phyloP scores from a whole-genome alignment of 2,797 vertebrate species.

The Kryptolebias ocellatus region DNA sequence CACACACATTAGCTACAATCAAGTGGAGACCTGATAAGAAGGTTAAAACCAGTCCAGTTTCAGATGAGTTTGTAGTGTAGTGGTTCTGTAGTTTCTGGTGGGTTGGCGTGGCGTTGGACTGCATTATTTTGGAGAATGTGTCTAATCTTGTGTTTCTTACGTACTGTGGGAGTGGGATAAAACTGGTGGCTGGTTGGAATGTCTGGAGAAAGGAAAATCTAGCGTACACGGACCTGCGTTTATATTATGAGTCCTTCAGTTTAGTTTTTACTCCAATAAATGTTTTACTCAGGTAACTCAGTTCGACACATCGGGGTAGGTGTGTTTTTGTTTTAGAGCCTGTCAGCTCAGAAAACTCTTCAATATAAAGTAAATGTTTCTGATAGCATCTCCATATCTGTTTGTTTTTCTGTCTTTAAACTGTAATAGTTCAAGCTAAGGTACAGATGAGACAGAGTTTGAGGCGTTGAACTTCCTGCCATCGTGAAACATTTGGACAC shows the following conservation, averaged over 20 bases:
- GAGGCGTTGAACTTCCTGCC: neutral
- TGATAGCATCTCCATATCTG: neutral
- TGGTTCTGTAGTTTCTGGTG: slow-evolving; percentile 9
- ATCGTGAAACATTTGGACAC: neutral
- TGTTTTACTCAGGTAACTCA: slow-evolving; percentile 67
- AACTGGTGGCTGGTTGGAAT: neutral
- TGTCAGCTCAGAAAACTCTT: slow-evolving; percentile 16
- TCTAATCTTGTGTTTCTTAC: slow-evolving; percentile 1
- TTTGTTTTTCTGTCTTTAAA: neutral
- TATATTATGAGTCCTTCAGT: slow-evolving; percentile 12
- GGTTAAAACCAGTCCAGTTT: neutral
- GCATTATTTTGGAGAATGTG: slow-evolving; percentile 17
- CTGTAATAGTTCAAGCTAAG: slow-evolving; percentile 19
- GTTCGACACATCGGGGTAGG: slow-evolving; percentile 20
- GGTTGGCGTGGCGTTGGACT: slow-evolving; percentile 28
- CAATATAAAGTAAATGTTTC: slow-evolving; percentile 2
- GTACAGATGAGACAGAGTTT: slow-evolving; percentile 7
- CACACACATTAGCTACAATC: slow-evolving; percentile 1
- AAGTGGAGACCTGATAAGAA: slow-evolving; percentile 13
- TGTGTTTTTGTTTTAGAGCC: slow-evolving; percentile 21
- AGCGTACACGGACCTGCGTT: slow-evolving; percentile 15
- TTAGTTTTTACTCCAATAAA: slow-evolving; percentile 27
- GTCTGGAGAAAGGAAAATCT: slow-evolving; percentile 1
- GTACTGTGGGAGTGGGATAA: slow-evolving; percentile 1
- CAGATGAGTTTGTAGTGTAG: neutral